Evolutionary conservation across 2,113 vertebrate species (phyloP).

Genomic region (Columba janthina): DNA sequence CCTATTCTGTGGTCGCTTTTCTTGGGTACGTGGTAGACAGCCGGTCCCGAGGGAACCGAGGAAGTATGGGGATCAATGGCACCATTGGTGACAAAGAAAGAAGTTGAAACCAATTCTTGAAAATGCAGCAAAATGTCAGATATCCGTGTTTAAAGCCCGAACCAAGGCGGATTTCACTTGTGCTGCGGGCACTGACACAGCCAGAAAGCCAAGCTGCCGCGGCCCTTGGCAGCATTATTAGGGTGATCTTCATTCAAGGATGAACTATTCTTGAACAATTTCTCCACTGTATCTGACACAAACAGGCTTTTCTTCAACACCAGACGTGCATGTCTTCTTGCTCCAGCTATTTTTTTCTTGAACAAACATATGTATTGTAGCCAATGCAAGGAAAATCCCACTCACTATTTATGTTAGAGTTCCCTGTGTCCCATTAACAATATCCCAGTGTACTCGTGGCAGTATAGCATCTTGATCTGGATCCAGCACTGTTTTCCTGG

Average conservation of each 20-base stretch:
- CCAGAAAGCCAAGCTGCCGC: constrained; percentile 26
- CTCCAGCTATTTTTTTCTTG: constrained; percentile 79
- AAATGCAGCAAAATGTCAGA: constrained; percentile 9
- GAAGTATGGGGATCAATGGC: background rate
- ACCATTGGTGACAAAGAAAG: background rate
- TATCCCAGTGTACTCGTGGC: constrained; percentile 69
- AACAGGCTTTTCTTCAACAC: constrained; percentile 75
- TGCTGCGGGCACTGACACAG: constrained; percentile 27
- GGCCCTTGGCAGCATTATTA: constrained; percentile 46
- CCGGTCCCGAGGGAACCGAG: background rate
- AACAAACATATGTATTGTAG: constrained; percentile 84
- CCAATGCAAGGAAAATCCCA: constrained; percentile 77
- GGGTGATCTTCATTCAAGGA: constrained; percentile 68
- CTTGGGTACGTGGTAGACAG: background rate
- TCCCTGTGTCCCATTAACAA: constrained; percentile 73
- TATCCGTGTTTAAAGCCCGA: background rate
- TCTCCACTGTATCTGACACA: constrained; percentile 73
- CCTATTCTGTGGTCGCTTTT: accelerated
- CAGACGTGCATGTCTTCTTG: constrained; percentile 77
- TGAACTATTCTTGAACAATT: constrained; percentile 73
- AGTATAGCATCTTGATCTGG: constrained; percentile 40
- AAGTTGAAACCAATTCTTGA: background rate
- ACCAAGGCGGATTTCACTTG: background rate
- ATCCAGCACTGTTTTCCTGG: constrained; percentile 60
- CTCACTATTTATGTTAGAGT: constrained; percentile 72